Conservation (phyloP, 1,140 invertebrate species). For the Melanaphis sacchari region DNA sequence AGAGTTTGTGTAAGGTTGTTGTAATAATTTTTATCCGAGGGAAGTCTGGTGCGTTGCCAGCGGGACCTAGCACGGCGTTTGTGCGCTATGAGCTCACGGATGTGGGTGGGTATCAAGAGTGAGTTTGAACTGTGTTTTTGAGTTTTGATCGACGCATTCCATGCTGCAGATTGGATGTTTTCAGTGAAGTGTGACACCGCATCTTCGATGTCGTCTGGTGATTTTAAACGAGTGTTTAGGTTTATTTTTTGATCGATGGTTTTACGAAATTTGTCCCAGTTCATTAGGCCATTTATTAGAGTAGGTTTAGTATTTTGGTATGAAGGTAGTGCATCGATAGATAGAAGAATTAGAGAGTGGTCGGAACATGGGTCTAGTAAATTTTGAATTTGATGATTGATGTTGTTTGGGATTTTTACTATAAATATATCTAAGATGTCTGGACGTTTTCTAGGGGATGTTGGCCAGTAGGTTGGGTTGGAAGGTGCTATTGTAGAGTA, state of each 20-base stretch:
- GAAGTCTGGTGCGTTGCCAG: background rate
- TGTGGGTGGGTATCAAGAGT: background rate
- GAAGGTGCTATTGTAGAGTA: background rate
- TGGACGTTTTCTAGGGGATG: background rate
- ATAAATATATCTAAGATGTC: too few relatives aligned
- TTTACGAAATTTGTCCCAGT: background rate
- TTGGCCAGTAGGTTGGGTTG: conserved; percentile 50
- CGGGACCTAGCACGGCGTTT: background rate
- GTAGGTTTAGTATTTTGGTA: background rate
- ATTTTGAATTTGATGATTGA: background rate
- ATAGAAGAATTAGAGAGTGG: background rate
- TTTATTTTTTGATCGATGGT: background rate
- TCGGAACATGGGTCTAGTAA: background rate
- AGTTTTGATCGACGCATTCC: background rate
- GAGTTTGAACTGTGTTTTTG: background rate
- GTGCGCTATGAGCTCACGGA: background rate
- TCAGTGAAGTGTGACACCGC: background rate
- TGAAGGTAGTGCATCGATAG: background rate
- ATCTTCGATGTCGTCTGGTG: conserved; percentile 7
- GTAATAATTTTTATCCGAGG: too few relatives aligned
- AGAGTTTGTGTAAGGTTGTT: too few relatives aligned
- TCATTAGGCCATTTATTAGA: background rate
- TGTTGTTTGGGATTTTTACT: background rate
- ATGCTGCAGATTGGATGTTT: background rate
- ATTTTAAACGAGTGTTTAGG: conserved; percentile 4